These are phyloP conservation scores for Limulus polyphemus DNA, from an alignment of 2,888 invertebrate genomes.

Conservation along the genomic window DNA sequence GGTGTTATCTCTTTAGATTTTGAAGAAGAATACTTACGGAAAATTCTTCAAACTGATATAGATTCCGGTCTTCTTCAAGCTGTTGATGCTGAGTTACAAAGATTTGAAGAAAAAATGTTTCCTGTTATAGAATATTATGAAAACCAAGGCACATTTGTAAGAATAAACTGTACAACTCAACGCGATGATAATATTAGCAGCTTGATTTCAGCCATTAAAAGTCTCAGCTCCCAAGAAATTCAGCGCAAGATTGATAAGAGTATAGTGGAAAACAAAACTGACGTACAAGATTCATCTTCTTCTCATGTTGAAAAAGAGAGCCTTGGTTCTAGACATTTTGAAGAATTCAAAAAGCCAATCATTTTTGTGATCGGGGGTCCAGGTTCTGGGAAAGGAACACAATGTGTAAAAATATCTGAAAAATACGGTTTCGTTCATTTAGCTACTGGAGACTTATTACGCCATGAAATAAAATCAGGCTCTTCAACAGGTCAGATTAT, in stretches of 20 bases:
- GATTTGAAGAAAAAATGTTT: slow-evolving; percentile 17
- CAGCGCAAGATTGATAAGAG: too few species aligned
- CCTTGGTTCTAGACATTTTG: not conserved
- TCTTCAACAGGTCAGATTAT: slow-evolving; percentile 71
- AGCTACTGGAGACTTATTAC: slow-evolving; percentile 81
- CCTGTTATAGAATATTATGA: slow-evolving; percentile 18
- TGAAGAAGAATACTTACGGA: slow-evolving; percentile 15
- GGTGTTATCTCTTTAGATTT: slow-evolving; percentile 17
- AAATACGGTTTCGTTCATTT: slow-evolving; percentile 75
- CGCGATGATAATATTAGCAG: too few species aligned
- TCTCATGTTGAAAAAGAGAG: too few species aligned
- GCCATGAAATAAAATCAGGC: slow-evolving; percentile 79
- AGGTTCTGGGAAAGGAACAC: slow-evolving; percentile 86
- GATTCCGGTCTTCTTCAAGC: slow-evolving; percentile 5
- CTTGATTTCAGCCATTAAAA: too few species aligned
- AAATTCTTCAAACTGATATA: slow-evolving; percentile 11
- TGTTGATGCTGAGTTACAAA: slow-evolving; percentile 11
- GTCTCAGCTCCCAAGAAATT: too few species aligned
- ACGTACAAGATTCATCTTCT: too few species aligned
- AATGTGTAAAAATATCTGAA: slow-evolving; percentile 53
- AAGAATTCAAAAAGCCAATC: not conserved
- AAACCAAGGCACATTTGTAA: slow-evolving; percentile 4
- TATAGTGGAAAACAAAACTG: too few species aligned
- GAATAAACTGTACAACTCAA: too few species aligned
- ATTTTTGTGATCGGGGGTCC: slow-evolving; percentile 20